Evolutionary conservation across 2,888 invertebrate species (phyloP).

Genomic region (Rhorus exstirpatorius): DNA sequence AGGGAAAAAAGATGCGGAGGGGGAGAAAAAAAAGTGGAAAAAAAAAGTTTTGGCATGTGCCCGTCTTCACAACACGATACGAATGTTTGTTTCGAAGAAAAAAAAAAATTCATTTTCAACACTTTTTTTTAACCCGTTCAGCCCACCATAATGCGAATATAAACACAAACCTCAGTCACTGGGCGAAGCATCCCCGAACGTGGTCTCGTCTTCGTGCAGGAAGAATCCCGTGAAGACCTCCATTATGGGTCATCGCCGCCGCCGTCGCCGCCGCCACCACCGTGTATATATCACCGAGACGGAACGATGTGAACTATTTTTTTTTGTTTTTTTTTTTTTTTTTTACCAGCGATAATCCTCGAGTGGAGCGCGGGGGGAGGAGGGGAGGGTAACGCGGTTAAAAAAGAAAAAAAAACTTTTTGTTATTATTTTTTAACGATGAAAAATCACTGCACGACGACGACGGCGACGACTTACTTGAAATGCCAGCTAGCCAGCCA

Average conservation of each 20-base stretch:
- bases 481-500: conserved; percentile 75
- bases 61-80: conserved; percentile 64
- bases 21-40: conserved; percentile 16
- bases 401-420: background rate
- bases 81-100: background rate
- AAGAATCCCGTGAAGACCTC: conserved; percentile 72
- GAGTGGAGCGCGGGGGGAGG: conserved; percentile 78
- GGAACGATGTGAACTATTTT: conserved; percentile 25
- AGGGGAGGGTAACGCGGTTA: no score
- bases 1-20: conserved; percentile 17
- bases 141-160: no score
- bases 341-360: conserved; percentile 86
- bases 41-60: conserved; percentile 53
- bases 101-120: no score
- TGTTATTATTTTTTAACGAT: conserved; percentile 75
- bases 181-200: conserved; percentile 86
- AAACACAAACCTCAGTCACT: conserved; percentile 75
- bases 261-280: conserved; percentile 85
- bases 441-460: conserved; percentile 34
- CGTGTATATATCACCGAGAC: conserved; percentile 26
- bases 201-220: conserved; percentile 86
- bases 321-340: conserved; percentile 15
- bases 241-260: conserved; percentile 88
- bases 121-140: no score
- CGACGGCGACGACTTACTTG: conserved; percentile 47